These are phyloP conservation scores for Glyphotaelius pellucidus DNA, from an alignment of 2,888 invertebrate genomes.

Conservation along the genomic window DNA sequence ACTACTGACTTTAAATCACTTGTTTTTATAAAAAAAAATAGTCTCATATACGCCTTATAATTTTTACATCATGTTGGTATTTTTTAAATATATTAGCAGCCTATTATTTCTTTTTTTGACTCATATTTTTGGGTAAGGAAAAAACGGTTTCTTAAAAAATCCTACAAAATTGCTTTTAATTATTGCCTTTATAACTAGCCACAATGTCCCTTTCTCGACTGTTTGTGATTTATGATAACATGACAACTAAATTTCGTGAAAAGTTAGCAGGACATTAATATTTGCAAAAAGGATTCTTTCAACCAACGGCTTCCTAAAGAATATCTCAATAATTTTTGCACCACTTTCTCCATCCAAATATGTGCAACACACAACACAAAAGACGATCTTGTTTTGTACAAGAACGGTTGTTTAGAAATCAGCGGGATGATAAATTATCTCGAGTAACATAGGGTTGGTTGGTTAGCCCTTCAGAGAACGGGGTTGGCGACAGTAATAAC, in stretches of 20 bases:
- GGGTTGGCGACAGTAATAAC: conserved; percentile 56
- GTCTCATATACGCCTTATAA: no score
- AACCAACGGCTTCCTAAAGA: conserved; percentile 9
- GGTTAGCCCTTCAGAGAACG: conserved; percentile 52
- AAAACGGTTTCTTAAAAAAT: no score
- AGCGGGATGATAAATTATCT: conserved; percentile 57
- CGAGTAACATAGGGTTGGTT: conserved; percentile 46
- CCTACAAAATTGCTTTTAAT: no score
- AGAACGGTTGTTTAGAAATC: conserved; percentile 50
- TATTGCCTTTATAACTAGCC: neutral
- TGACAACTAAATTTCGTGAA: neutral
- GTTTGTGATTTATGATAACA: neutral
- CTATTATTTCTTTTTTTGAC: no score
- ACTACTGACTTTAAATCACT: no score
- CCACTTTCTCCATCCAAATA: conserved; percentile 41
- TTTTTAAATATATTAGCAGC: no score
- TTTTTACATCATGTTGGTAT: no score
- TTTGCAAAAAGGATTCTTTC: neutral
- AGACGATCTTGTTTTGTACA: conserved; percentile 32
- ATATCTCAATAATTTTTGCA: conserved; percentile 34
- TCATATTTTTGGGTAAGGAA: no score
- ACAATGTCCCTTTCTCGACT: neutral
- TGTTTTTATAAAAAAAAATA: no score
- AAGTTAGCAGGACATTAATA: neutral
- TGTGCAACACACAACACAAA: conserved; percentile 14